Base-by-base conservation (phyloP, 2,797 vertebrate species). In the Cynodonichthys magdalenae region DNA sequence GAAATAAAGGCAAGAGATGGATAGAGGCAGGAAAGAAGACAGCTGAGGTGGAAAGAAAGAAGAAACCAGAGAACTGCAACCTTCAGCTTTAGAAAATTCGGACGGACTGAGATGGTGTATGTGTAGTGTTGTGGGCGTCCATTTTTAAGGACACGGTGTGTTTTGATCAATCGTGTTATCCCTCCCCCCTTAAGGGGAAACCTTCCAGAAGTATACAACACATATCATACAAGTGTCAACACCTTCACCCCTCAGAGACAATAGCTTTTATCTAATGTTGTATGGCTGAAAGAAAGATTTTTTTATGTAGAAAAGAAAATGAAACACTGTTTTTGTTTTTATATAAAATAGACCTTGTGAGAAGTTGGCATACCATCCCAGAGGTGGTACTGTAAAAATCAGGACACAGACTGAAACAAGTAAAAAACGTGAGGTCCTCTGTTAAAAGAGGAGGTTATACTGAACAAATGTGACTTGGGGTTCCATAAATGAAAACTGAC, bases 81-180 rank as follows among this genome's bases (percentile, higher is more conserved):
- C 94, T 95, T 95, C 94, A 94, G 93, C 94, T 95, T 94, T 92
- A 93, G 93, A 88, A 90, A 92, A 93, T 90, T 94, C 93, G 94
- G 91, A 93, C 88, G 82, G 85, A 87, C 85, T 89, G 88, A 81
- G 82, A 82, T 91, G 89, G 82, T 89, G 84, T 89, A 61, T 81
- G 56, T 86, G 80, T 81, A 53, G 62, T 82, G 60, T 71, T 76
- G 69, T 77, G 71, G 56, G 63, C 85, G 70, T 81, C 80, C 79
- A 69, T 77, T 85, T 83, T 86, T 82, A 78, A 79, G 74, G 79
- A 84, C 77, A 90, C 64, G 64, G 62, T 68, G 75, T 85, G 67
- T 87, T 80, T 75, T 85, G 80, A 83, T 88, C 78, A 85, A 73
- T 76, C 76, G 80, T 84, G 77, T 85, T 72, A 89, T 87, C 90